These are phyloP conservation scores for Griposia aprilina DNA, from an alignment of 2,888 invertebrate species.

Conservation along the genomic window DNA sequence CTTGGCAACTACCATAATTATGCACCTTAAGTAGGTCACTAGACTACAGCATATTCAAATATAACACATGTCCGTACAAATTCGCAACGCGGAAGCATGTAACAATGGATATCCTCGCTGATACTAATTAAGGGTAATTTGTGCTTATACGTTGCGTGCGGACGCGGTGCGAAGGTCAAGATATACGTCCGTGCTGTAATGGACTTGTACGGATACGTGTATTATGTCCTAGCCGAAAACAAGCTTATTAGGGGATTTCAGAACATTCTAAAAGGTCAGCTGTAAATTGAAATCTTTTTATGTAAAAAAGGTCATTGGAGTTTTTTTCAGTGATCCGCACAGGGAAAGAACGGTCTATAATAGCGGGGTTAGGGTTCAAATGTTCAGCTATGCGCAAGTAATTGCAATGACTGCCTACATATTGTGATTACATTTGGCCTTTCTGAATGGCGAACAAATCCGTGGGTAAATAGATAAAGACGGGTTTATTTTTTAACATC, in stretches of 20 bases:
- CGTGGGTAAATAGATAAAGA: not conserved
- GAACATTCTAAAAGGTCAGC: constrained; percentile 32
- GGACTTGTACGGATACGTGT: constrained; percentile 21
- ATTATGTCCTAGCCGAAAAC: not conserved
- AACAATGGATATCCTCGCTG: constrained; percentile 63
- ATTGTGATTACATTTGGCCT: constrained; percentile 18
- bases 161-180: constrained; percentile 60
- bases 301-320: constrained; percentile 42
- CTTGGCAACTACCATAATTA: constrained; percentile 32
- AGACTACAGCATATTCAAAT: constrained; percentile 23
- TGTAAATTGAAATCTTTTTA: constrained; percentile 30
- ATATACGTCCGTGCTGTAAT: constrained; percentile 28
- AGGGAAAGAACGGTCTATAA: constrained; percentile 21
- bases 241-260: constrained; percentile 24
- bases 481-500: not conserved
- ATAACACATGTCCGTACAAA: constrained; percentile 5
- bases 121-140: constrained; percentile 59
- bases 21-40: constrained; percentile 35
- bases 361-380: constrained; percentile 15
- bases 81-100: constrained; percentile 58
- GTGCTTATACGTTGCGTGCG: constrained; percentile 52
- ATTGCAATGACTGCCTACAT: constrained; percentile 35
- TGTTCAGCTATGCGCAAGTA: constrained; percentile 43
- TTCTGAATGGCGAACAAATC: constrained; percentile 19
- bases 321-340: constrained; percentile 36